Evolutionary conservation across 2,113 vertebrate genomes (phyloP), one percentile per base, ranked within the genome.

Genomic region (Ameiurus melas): DNA sequence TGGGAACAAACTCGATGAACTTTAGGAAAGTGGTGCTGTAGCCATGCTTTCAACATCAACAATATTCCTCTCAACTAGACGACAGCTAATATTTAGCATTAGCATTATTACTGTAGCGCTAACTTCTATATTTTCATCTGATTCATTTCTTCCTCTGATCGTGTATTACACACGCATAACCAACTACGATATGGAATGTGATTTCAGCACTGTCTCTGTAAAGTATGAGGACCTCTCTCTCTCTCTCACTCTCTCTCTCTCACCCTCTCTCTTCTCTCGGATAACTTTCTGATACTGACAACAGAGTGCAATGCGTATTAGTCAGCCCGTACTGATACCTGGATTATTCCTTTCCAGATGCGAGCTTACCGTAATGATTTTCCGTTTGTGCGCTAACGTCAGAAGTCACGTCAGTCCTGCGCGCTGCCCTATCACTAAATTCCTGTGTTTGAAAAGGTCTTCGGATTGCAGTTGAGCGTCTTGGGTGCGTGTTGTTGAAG

Each of bases 371-470:
- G 81, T 92, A 91, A 94, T 92, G 89, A 86, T 90, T 94, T 92
- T 80, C 87, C 87, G 89, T 85, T 68, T 87, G 87, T 84, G 55
- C 78, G n/a, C n/a, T n/a, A n/a, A n/a, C 86, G 91, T 93, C n/a
- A n/a, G n/a, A 88, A 91, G 87, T 92, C 90, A 92, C 91, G 88
- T 64, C 81, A 84, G 27, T 91, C 47, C 84, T 19, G 87, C 86
- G 83, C 87, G 80, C 91, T 83, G 75, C n/a, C 75, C 90, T 87
- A 87, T 85, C 66, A 83, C 70, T 47, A 90, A 91, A 90, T 91
- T 84, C 83, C 89, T 85, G 75, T 92, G 91, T 94, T 94, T 93
- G 91, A 91, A 95, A 94, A 89, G 58, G 70, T 92, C 90, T 92
- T 84, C 73, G 89, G 89, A 91, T 91, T 83, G 66, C 47, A 66